These are phyloP conservation scores for Charanyca ferruginea DNA, from an alignment of 2,888 invertebrate genomes.

Conservation along the genomic window DNA sequence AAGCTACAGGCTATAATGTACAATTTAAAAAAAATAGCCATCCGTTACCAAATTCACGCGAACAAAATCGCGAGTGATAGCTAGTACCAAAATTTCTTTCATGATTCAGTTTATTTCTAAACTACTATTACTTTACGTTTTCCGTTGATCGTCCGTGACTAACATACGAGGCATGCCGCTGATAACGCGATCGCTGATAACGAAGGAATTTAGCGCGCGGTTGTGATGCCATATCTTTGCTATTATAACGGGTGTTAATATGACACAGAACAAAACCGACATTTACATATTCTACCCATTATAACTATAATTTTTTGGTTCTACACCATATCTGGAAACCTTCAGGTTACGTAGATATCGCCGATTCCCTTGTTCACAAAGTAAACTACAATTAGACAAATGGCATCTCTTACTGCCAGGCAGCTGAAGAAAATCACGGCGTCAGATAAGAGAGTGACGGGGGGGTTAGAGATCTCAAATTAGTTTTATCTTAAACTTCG, in stretches of 20 bases:
- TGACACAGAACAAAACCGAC: neutral
- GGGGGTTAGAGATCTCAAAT: too few relatives aligned
- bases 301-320: too few relatives aligned
- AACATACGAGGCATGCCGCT: conserved; percentile 24
- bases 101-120: neutral
- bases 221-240: conserved; percentile 28
- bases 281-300: neutral
- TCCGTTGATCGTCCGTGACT: conserved; percentile 25
- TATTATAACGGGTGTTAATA: neutral
- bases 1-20: too few relatives aligned
- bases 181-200: conserved; percentile 43
- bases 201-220: conserved; percentile 34
- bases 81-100: neutral
- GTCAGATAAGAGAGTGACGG: too few relatives aligned
- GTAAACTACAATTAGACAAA: too few relatives aligned
- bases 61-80: neutral
- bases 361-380: too few relatives aligned
- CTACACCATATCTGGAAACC: too few relatives aligned
- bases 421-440: too few relatives aligned
- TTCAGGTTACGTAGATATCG: too few relatives aligned
- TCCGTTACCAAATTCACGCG: neutral
- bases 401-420: too few relatives aligned
- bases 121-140: conserved; percentile 10
- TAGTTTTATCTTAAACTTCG: too few relatives aligned
- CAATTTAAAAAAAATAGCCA: too few relatives aligned